Conservation (phyloP, 2,888 invertebrate species). For the Aspidapion aeneum region DNA sequence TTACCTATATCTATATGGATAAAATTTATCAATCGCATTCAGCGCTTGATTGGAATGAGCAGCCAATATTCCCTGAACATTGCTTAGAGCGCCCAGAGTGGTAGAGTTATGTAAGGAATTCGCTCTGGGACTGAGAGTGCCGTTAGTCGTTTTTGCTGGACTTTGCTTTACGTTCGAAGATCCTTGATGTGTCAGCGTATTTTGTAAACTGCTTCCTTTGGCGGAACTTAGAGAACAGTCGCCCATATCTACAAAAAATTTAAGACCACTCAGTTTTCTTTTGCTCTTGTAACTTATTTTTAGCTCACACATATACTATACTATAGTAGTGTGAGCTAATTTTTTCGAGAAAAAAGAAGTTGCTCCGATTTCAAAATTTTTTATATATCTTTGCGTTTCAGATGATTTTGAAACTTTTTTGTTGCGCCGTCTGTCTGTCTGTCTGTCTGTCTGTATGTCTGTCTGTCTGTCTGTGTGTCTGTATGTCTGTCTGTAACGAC, state of each 20-base stretch:
- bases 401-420: no score
- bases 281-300: no score
- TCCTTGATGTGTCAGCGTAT: conserved; percentile 39
- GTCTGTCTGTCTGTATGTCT: no score
- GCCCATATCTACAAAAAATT: background rate
- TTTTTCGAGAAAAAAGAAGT: no score
- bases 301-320: no score
- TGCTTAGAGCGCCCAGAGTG: conserved; percentile 45
- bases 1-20: conserved; percentile 77
- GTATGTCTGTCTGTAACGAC: no score
- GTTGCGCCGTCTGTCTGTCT: no score
- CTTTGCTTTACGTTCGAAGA: conserved; percentile 38
- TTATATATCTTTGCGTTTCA: no score
- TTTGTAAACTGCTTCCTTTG: conserved; percentile 56
- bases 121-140: conserved; percentile 39
- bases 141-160: conserved; percentile 35
- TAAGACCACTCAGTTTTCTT: no score
- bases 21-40: conserved; percentile 83
- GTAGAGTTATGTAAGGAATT: conserved; percentile 41
- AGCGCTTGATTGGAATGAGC: conserved; percentile 53
- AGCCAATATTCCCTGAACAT: conserved; percentile 45
- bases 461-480: no score
- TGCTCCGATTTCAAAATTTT: no score
- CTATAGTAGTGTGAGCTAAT: no score
- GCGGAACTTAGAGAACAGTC: conserved; percentile 50